A percentile compares a stretch with the other conserved stretches of the same genome.
These are phyloP conservation scores for Craterocephalus amniculus DNA, from an alignment of 2,797 vertebrate species.

Conservation along the genomic window DNA sequence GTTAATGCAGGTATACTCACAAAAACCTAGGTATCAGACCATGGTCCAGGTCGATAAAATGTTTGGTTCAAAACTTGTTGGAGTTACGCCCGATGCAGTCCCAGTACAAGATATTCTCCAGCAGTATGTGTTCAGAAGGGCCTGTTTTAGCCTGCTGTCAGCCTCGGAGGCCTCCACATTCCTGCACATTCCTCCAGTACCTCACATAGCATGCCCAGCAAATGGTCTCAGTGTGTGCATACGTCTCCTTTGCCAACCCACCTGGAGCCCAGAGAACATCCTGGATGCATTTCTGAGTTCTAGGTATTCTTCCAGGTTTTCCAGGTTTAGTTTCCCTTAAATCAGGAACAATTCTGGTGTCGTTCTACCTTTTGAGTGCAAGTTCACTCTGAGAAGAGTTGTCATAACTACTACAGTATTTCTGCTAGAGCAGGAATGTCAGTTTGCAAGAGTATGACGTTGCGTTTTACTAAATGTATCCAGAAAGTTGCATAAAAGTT, in stretches of 20 bases:
- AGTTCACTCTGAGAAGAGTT: neutral
- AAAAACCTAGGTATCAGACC: neutral
- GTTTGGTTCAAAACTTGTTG: neutral
- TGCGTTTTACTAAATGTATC: neutral
- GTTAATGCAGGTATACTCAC: neutral
- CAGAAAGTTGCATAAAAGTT: neutral
- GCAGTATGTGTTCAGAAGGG: constrained; percentile 5
- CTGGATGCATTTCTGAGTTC: constrained; percentile 37
- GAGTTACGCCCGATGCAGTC: neutral
- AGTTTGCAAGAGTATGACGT: neutral
- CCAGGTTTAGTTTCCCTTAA: constrained; percentile 40
- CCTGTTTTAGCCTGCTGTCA: constrained; percentile 37
- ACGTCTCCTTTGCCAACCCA: constrained; percentile 23
- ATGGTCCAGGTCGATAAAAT: neutral
- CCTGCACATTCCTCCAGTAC: constrained; percentile 65
- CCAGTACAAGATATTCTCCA: neutral
- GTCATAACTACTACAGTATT: neutral
- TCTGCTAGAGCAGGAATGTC: no score
- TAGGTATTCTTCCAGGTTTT: constrained; percentile 18
- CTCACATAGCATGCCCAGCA: constrained; percentile 42
- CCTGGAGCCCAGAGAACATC: constrained; percentile 49
- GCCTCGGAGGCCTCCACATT: constrained; percentile 58
- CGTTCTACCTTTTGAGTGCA: neutral
- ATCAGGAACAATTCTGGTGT: constrained; percentile 18
- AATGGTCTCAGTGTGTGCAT: constrained; percentile 22